Evolutionary conservation across 2,888 invertebrate species (phyloP), one percentile per base, ranked within the genome.

Genomic region (Hoplodrina ambigua): DNA sequence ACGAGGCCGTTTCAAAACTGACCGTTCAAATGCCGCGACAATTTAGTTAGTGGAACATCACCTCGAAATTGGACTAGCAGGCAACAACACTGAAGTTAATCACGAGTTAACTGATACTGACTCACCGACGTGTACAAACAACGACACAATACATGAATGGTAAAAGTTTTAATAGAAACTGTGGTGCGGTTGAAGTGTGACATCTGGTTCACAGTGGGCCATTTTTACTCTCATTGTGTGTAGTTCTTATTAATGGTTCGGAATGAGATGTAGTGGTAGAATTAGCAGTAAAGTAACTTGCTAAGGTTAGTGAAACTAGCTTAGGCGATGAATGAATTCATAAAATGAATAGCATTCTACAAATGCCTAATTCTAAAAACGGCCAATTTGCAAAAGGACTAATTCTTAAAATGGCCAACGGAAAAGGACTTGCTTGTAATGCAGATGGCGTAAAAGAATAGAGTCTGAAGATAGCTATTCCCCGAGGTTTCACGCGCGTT

Each of bases 61-160:
- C 57, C 46, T 50, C 52, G 46, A 65, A 78, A 78, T 75, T 58
- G 75, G 53, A 20, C 30, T 33, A 61, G 37, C 33, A 10, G 41
- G 56, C 54, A 57, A 60, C 54, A 60, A 61, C 78, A 46, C 17
- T 62, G 65, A 54, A 78, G 65, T 78, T 78, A 75, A 78, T 78
- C 53, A 75, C 60, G 50, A 49, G 30, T 50, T 65, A 64, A 56
- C 55, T 60, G 78, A 71, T 72, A 77, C 19, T 75, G 75, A 75
- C 54, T 76, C 78, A 72, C 66, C 72, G 46, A 20, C 33, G 25
- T 41, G 30, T 25, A 20, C 50, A 50, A 11, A 50, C 64, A 7
- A 30, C 8, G 33, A 41, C 11, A 17, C 46, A 41, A 41, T 41
- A 10, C 41, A 11, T 46, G 17, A 46, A 63, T 69, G 52, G 59